These are phyloP conservation scores for Lepidurus couesii DNA, from an alignment of 1,140 invertebrate species.

Conservation along the genomic window DNA sequence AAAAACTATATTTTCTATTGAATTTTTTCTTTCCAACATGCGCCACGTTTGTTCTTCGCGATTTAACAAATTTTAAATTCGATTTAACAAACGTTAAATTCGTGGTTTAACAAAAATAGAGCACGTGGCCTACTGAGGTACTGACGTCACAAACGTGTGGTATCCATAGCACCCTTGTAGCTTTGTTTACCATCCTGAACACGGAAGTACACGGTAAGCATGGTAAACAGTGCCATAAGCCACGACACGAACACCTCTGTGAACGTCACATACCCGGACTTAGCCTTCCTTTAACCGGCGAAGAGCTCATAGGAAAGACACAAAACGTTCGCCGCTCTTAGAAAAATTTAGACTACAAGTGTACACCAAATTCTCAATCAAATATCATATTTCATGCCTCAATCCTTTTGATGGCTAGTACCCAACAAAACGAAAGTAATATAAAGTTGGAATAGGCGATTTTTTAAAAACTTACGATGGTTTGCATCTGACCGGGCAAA, in stretches of 20 bases:
- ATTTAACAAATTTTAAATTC: background rate
- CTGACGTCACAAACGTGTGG: too few species aligned
- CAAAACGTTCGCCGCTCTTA: background rate
- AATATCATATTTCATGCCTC: too few species aligned
- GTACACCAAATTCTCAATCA: too few species aligned
- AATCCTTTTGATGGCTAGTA: background rate
- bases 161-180: too few species aligned
- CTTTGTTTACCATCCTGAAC: too few species aligned
- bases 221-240: background rate
- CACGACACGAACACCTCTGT: background rate
- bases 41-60: background rate
- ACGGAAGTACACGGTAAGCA: background rate
- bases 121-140: too few species aligned
- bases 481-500: slow-evolving; percentile 80
- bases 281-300: background rate
- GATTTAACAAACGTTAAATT: background rate
- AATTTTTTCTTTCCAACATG: background rate
- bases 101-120: too few species aligned
- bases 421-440: background rate
- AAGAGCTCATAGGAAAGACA: background rate
- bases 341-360: too few species aligned
- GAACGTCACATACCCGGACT: background rate
- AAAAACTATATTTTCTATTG: background rate
- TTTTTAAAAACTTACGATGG: slow-evolving; percentile 61
- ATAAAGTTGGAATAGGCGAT: background rate